Evolutionary conservation across 2,797 vertebrate genomes (phyloP), one percentile per base, ranked within the genome.

Genomic region (Tragelaphus oryx): DNA sequence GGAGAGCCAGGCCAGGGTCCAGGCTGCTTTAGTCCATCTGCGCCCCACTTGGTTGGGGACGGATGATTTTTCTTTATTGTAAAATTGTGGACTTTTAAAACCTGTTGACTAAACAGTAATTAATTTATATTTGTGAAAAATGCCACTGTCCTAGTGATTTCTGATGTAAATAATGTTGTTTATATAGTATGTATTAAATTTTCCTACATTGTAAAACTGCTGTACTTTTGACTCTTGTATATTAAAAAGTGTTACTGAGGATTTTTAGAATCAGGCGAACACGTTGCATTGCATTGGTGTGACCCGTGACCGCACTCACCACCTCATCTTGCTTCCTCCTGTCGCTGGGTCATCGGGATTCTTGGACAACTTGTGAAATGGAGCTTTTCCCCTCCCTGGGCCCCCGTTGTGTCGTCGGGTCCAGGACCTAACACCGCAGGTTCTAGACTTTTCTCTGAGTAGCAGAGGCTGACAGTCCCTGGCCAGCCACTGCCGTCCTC

Each of bases 161-260:
- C 98, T 99, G 98, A 98, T 99, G 99, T 99, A 99, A 99, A 99
- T 99, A 99, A 95, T 98, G 97, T 98, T 99, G 99, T 99, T 99
- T 99, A 99, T 99, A 99, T 98, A 99, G 99, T 99, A 99, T 99
- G 99, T 99, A 99, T 99, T 99, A 99, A 99, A 99, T 99, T 99
- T 99, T 99, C 99, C 99, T 99, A 99, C 99, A 98, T 99, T 99
- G 99, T 98, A 98, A 98, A 98, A 98, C 98, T 98, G 98, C 98
- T 98, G 98, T 98, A 98, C 98, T 98, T 98, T 98, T 98, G 98
- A 98, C 97, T 98, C 98, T 98, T 99, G 97, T 98, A 98, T 97
- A 98, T 98, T 98, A 98, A 98, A 98, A 98, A 96, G 97, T 97
- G 97, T 98, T 96, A 95, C 97, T 97, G 96, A 98, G 97, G 97